phyloP scores from a whole-genome alignment of 2,888 invertebrate species.

The Amphipyra berbera region DNA sequence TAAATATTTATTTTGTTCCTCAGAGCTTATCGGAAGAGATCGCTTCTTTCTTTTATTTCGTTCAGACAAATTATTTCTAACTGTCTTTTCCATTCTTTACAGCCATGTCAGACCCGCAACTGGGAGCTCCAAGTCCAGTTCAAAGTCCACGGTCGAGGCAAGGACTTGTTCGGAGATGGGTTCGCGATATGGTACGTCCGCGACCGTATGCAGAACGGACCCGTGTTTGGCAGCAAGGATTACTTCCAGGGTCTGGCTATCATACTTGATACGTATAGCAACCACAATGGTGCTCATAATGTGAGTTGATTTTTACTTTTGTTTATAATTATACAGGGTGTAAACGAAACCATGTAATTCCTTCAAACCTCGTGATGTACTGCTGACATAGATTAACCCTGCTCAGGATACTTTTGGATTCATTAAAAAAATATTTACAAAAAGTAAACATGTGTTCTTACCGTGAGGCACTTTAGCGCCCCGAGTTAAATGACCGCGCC shows the following conservation, averaged over 20 bases:
- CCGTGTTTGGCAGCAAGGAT: constrained; percentile 98
- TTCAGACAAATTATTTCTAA: too few species aligned
- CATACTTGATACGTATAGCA: constrained; percentile 99
- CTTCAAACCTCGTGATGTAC: too few species aligned
- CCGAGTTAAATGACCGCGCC: too few species aligned
- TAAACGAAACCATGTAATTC: too few species aligned
- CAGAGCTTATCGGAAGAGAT: too few species aligned
- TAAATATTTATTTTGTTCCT: too few species aligned
- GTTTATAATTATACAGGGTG: not conserved
- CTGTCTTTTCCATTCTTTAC: constrained; percentile 42
- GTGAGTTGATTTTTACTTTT: constrained; percentile 89
- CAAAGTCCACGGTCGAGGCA: constrained; percentile 98
- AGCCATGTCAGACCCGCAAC: constrained; percentile 96
- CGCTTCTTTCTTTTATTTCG: too few species aligned
- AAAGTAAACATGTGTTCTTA: too few species aligned
- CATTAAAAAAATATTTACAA: too few species aligned
- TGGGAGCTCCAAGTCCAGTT: constrained; percentile 99
- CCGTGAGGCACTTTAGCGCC: too few species aligned
- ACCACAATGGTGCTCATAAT: constrained; percentile 99
- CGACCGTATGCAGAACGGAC: constrained; percentile 94
- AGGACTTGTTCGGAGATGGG: constrained; percentile 98
- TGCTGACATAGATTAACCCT: too few species aligned
- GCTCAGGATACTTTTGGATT: too few species aligned
- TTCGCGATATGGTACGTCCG: constrained; percentile 97
- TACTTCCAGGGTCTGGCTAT: constrained; percentile 97